Percentiles rank a stretch among this genome's conserved stretches.
phyloP scores from a whole-genome alignment of 2,888 invertebrate species.

The Himalopsyche kuldschensis region DNA sequence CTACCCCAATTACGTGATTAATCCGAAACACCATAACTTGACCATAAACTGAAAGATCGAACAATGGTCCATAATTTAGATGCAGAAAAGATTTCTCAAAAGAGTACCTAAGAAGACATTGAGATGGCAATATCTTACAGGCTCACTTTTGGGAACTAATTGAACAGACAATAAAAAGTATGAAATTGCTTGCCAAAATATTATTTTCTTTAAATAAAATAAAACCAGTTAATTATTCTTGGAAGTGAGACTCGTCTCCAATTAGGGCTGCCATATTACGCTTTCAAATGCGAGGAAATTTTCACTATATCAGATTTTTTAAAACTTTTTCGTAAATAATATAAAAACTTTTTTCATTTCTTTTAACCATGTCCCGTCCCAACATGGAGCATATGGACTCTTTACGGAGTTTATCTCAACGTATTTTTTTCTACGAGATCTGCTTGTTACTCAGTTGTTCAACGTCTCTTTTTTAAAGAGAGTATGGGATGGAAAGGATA shows the following conservation, averaged over 20 bases:
- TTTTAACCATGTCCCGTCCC: too few species aligned
- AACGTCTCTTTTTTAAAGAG: too few species aligned
- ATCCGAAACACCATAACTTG: background rate
- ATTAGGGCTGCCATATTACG: background rate
- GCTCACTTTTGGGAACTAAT: slow-evolving; percentile 31
- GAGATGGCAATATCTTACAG: slow-evolving; percentile 31
- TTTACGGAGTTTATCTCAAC: too few species aligned
- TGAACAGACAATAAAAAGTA: background rate
- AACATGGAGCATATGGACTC: too few species aligned
- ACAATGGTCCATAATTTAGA: slow-evolving; percentile 37
- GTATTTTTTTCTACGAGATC: too few species aligned
- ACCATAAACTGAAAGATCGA: slow-evolving; percentile 8
- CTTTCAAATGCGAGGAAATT: too few species aligned
- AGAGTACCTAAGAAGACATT: slow-evolving; percentile 37
- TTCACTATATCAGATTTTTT: too few species aligned
- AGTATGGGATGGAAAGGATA: too few species aligned
- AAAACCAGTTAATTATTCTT: background rate
- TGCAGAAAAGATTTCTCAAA: slow-evolving; percentile 22
- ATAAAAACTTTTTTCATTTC: too few species aligned
- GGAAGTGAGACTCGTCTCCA: background rate
- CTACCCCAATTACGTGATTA: too few species aligned
- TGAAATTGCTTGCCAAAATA: background rate
- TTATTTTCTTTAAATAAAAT: background rate
- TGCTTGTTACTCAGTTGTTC: too few species aligned
- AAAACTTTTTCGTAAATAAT: too few species aligned